A percentile compares a stretch with the other conserved stretches of the same genome.
Evolutionary conservation across 2,113 vertebrate species (phyloP).

Genomic region (Mormyrus iriodes): DNA sequence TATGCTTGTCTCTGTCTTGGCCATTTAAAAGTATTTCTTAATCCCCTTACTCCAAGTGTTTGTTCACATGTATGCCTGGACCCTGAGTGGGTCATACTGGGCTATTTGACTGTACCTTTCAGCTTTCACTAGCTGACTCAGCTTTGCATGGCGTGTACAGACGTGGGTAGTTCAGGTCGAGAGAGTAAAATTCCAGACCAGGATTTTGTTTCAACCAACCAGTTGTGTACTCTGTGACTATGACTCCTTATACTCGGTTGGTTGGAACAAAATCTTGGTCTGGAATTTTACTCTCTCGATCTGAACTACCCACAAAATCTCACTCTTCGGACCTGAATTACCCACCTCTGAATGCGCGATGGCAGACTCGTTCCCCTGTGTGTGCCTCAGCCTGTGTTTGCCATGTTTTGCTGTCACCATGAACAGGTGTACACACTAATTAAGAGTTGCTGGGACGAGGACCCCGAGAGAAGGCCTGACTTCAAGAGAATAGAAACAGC

Average conservation of each 20-base stretch:
- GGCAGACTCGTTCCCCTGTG: no score
- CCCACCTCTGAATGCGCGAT: no score
- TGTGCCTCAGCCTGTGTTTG: not conserved
- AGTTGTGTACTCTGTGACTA: not conserved
- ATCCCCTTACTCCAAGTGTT: not conserved
- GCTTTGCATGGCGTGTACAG: not conserved
- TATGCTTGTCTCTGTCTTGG: no score
- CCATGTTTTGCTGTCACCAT: not conserved
- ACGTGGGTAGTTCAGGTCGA: not conserved
- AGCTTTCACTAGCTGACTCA: not conserved
- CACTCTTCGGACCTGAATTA: no score
- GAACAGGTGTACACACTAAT: constrained; percentile 75
- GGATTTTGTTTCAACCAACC: not conserved
- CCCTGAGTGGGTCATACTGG: not conserved
- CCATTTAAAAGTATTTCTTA: not conserved
- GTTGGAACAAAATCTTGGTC: no score
- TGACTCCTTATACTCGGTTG: not conserved
- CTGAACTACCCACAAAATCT: no score
- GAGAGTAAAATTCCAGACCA: not conserved
- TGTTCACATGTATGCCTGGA: not conserved
- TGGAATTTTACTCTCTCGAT: no score
- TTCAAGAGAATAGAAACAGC: constrained; percentile 87
- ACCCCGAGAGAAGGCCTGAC: constrained; percentile 90
- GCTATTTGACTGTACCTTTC: not conserved
- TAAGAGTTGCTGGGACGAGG: constrained; percentile 95